Evolutionary conservation across 2,888 invertebrate genomes (phyloP).

Genomic region (Heliconius ethilla): DNA sequence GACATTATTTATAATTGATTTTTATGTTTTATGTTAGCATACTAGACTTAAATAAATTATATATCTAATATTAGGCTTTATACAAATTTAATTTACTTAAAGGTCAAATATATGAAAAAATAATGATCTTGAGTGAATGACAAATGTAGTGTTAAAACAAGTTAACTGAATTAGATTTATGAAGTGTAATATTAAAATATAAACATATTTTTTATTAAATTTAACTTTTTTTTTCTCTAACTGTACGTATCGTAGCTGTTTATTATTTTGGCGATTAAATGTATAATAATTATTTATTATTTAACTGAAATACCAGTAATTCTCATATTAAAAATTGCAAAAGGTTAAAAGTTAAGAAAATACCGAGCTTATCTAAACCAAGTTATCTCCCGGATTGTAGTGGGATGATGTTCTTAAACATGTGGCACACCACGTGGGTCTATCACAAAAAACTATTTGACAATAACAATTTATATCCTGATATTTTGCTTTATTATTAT

Average conservation of each 20-base stretch:
- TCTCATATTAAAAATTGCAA: not conserved
- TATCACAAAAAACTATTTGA: slow-evolving; percentile 50
- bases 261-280: no score
- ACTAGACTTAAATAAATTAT: not conserved
- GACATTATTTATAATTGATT: not conserved
- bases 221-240: no score
- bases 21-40: not conserved
- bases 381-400: slow-evolving; percentile 72
- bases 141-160: not conserved
- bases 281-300: no score
- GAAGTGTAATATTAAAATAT: no score
- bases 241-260: no score
- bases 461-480: slow-evolving; percentile 45
- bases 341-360: slow-evolving; percentile 31
- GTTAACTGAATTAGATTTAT: not conserved
- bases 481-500: slow-evolving; percentile 33
- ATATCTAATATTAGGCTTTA: no score
- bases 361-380: slow-evolving; percentile 52
- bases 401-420: slow-evolving; percentile 70
- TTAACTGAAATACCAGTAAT: not conserved
- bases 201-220: no score
- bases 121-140: not conserved
- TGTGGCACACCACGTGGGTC: slow-evolving; percentile 79
- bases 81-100: not conserved
- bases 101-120: not conserved